These are phyloP conservation scores for Eunapius fragilis DNA, from an alignment of 37 sponge, comb jelly and placozoan species.

Conservation along the genomic window DNA sequence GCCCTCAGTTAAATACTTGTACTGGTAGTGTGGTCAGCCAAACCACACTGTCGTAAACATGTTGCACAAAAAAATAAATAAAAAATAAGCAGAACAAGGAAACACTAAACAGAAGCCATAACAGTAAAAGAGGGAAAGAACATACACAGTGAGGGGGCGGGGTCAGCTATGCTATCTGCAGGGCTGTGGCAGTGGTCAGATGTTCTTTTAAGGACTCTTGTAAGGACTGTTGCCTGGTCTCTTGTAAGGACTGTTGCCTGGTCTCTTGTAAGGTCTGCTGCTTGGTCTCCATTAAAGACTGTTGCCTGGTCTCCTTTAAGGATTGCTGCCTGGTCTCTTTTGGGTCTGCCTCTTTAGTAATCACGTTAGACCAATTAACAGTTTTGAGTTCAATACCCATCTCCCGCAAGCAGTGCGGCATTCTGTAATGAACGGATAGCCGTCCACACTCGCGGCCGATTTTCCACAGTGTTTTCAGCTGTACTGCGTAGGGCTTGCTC, in stretches of 20 bases:
- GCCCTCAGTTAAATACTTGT: too few species aligned
- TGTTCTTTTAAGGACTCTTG: too few species aligned
- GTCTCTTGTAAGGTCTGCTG: too few species aligned
- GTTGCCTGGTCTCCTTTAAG: too few species aligned
- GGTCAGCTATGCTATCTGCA: background rate
- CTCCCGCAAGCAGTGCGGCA: slow-evolving; percentile 61
- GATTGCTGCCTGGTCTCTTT: background rate
- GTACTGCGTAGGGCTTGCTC: slow-evolving; percentile 52
- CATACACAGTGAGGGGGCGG: background rate
- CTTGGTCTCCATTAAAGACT: too few species aligned
- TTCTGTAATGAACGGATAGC: slow-evolving; percentile 43
- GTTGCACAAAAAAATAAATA: too few species aligned
- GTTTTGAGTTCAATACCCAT: slow-evolving; percentile 51
- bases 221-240: too few species aligned
- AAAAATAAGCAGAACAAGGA: too few species aligned
- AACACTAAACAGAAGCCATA: background rate
- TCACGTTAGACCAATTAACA: slow-evolving; percentile 52
- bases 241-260: too few species aligned
- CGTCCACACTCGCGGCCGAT: slow-evolving; percentile 52
- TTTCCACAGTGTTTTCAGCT: slow-evolving; percentile 66
- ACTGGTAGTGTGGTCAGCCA: too few species aligned
- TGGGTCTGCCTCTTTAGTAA: background rate
- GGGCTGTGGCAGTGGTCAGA: too few species aligned
- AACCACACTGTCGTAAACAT: too few species aligned
- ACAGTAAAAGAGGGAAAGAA: background rate